These are phyloP conservation scores for Typhlichthys subterraneus DNA, from an alignment of 2,797 vertebrate genomes.

Conservation along the genomic window DNA sequence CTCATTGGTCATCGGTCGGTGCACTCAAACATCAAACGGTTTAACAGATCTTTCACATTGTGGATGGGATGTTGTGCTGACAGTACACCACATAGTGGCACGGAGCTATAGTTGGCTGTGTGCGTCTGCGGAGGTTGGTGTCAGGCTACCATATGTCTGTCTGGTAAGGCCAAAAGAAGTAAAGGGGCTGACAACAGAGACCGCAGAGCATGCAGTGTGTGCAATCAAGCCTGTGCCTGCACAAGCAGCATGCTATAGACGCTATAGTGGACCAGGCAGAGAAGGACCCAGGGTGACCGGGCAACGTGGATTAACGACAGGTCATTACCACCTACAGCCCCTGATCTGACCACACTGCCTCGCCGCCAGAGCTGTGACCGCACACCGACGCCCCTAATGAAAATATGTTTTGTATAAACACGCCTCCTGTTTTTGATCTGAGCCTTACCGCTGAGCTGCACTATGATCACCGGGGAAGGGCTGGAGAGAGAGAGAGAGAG, in stretches of 20 bases:
- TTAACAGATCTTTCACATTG: slow-evolving; percentile 18
- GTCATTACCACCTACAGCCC: slow-evolving; percentile 65
- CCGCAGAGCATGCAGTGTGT: slow-evolving; percentile 26
- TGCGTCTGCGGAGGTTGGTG: slow-evolving; percentile 60
- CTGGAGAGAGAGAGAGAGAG: too few species aligned
- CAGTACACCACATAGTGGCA: slow-evolving; percentile 16
- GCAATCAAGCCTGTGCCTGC: slow-evolving; percentile 7
- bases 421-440: too few species aligned
- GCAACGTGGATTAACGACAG: slow-evolving; percentile 54
- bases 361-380: slow-evolving; percentile 39
- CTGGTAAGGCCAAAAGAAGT: slow-evolving; percentile 44
- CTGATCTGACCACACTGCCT: slow-evolving; percentile 49
- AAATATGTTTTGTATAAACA: too few species aligned
- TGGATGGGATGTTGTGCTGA: slow-evolving; percentile 16
- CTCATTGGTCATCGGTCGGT: too few species aligned
- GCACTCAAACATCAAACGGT: slow-evolving; percentile 15
- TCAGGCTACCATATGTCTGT: slow-evolving; percentile 66
- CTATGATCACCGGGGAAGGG: too few species aligned
- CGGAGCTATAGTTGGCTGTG: slow-evolving; percentile 43
- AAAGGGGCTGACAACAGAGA: slow-evolving; percentile 1
- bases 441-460: too few species aligned
- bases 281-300: slow-evolving; percentile 47
- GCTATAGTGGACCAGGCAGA: slow-evolving; percentile 19
- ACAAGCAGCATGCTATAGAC: neutral
- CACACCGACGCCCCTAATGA: neutral